Evolutionary conservation across 2,113 vertebrate genomes (phyloP), one percentile per base, ranked within the genome.

Genomic region (Polypterus senegalus): DNA sequence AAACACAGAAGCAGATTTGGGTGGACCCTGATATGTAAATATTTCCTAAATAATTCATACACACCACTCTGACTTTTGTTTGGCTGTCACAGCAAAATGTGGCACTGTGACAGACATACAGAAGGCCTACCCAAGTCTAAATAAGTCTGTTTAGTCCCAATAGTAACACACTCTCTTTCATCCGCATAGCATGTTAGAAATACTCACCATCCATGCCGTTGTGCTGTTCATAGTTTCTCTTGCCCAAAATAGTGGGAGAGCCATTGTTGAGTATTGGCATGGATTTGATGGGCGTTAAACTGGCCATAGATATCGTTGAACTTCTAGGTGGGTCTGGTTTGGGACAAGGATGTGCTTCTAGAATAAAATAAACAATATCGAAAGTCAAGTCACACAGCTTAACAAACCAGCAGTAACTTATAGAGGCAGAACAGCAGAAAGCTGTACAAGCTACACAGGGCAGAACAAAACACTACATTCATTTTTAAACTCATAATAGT

Each of bases 211-310:
- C 94, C 69, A 95, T 82, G 60, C 94, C 94, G 11, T 97, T 98
- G 86, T 97, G 95, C 72, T 97, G 94, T 54, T 98, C 96, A 0
- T 98, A 98, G 81, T 79, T 86, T 71, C 96, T 88, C 67, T 98
- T 98, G 66, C 96, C 94, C 70, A 98, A 81, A 77, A 98, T 98
- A 75, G 94, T 97, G 57, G 93, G 94, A 0, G 94, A 98, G 68
- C 96, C 92, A n/a, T 88, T 93, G 82, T 93, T 98, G 74, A 98
- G 92, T 74, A 96, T 92, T 47, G 93, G 90, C 0, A 88, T 79
- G 9, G 91, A 77, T 73, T 96, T 97, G 51, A 93, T 89, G 63
- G 92, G 94, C 46, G 91, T 90, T 83, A 94, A 83, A 74, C 76
- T 87, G 67, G 79, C 85, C 47, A 87, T 90, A 58, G 88, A 88